Percentiles rank a stretch among this genome's conserved stretches.
Conservation (phyloP, 1,140 invertebrate species). For the Amyelois transitella region DNA sequence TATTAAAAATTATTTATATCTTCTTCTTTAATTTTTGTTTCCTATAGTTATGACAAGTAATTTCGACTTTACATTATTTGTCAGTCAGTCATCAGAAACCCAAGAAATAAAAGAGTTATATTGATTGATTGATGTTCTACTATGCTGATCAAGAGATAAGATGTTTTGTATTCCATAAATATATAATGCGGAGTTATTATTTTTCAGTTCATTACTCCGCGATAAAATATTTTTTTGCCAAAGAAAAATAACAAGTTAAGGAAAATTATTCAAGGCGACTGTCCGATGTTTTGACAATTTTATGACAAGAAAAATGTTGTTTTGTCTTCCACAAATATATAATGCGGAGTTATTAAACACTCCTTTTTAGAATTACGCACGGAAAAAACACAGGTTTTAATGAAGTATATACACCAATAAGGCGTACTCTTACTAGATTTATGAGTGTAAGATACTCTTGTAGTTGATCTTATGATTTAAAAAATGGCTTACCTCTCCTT, state of each 20-base stretch:
- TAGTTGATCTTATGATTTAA: too few species aligned
- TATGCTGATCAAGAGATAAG: neutral
- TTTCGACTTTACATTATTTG: too few species aligned
- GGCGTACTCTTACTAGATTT: too few species aligned
- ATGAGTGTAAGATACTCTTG: too few species aligned
- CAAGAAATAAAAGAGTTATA: too few species aligned
- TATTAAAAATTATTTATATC: neutral
- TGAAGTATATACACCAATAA: too few species aligned
- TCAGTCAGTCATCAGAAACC: too few species aligned
- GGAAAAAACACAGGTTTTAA: too few species aligned
- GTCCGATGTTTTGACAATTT: neutral
- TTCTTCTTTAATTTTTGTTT: too few species aligned
- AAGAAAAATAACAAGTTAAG: neutral
- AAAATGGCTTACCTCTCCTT: too few species aligned
- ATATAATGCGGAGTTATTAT: neutral
- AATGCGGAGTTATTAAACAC: neutral
- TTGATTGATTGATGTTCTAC: neutral
- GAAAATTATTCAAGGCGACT: neutral
- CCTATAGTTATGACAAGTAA: too few species aligned
- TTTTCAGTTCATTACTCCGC: too few species aligned
- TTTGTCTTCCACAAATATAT: neutral
- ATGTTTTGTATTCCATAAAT: neutral
- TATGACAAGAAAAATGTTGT: neutral
- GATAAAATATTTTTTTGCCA: neutral
- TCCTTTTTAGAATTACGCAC: slow-evolving; percentile 29